Conservation (phyloP, 2,113 vertebrate species). For the Rhinolophus ferrumequinum region DNA sequence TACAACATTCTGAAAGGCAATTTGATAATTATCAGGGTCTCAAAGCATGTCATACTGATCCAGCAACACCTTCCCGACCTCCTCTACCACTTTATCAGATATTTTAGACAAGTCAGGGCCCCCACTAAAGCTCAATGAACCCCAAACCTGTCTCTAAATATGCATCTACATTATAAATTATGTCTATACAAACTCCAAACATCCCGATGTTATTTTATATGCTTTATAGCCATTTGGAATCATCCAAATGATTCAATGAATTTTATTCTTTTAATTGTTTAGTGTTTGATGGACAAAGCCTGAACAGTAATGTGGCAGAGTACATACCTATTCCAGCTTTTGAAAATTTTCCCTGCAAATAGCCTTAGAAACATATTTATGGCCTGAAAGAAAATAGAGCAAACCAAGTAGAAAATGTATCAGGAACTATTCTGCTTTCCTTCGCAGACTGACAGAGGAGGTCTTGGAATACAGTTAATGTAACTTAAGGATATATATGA, state of each 20-base stretch:
- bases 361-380: not conserved
- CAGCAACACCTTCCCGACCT: not conserved
- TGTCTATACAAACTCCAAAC: not conserved
- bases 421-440: not conserved
- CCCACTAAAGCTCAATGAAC: not conserved
- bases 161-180: not conserved
- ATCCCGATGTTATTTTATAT: not conserved
- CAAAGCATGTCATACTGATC: not conserved
- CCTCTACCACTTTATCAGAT: not conserved
- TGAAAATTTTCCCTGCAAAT: not conserved
- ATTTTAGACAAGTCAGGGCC: not conserved
- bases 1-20: not conserved
- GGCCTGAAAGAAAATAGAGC: not conserved
- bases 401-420: constrained; percentile 37
- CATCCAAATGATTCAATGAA: not conserved
- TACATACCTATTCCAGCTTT: not conserved
- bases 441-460: not conserved
- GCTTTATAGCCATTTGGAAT: not conserved
- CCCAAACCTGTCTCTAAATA: not conserved
- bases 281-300: not conserved
- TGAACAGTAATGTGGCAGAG: not conserved
- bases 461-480: not conserved
- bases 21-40: not conserved
- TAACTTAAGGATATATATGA: not conserved
- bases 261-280: constrained; percentile 11